These are phyloP conservation scores for Poeciliopsis retropinna DNA, from an alignment of 2,113 vertebrate species.

Conservation along the genomic window DNA sequence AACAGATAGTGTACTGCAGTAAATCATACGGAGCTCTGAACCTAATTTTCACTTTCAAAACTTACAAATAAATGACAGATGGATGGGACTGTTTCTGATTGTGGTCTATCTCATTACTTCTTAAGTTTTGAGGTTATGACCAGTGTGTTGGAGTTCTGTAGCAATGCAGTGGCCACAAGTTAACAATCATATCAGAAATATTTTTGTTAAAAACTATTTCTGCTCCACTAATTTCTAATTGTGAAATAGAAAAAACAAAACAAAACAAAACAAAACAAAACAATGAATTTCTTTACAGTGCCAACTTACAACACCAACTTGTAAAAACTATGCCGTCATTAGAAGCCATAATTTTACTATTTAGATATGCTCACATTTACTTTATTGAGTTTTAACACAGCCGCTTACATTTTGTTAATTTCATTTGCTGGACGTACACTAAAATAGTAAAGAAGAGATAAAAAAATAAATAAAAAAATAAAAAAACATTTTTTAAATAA, in stretches of 20 bases:
- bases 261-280: too few species aligned
- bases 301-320: not conserved
- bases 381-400: not conserved
- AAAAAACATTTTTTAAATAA: not conserved
- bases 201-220: not conserved
- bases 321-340: not conserved
- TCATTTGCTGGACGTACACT: not conserved
- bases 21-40: constrained; percentile 49
- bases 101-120: constrained; percentile 24
- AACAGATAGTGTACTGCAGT: constrained; percentile 46
- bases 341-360: not conserved
- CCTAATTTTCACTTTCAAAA: constrained; percentile 46
- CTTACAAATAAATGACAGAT: constrained; percentile 41
- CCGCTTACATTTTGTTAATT: not conserved
- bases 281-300: not conserved
- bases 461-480: too few species aligned
- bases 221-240: not conserved
- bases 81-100: constrained; percentile 25
- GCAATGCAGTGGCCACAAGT: not conserved
- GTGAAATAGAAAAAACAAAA: not conserved
- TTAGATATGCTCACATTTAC: not conserved
- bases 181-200: not conserved
- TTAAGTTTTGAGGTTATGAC: constrained; percentile 11
- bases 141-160: not conserved
- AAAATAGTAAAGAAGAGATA: not conserved